Evolutionary conservation across 2,888 invertebrate genomes (phyloP).

Genomic region (Zele albiditarsus): DNA sequence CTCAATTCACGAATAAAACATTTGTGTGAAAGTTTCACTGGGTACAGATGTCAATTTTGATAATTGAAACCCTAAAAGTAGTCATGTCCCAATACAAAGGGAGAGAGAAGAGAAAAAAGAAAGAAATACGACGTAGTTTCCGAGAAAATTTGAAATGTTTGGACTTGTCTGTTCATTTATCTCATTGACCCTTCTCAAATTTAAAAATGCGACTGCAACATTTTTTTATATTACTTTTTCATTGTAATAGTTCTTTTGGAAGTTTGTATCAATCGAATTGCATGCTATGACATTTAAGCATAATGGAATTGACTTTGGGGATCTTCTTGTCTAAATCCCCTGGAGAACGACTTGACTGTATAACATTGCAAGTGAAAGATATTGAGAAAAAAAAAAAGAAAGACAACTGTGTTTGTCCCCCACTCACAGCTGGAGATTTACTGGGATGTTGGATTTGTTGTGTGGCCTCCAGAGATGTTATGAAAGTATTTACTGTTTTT

Average conservation of each 20-base stretch:
- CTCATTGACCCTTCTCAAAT: constrained; percentile 48
- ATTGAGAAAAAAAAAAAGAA: constrained; percentile 14
- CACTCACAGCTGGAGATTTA: constrained; percentile 1
- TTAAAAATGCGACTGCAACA: constrained; percentile 40
- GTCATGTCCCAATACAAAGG: constrained; percentile 15
- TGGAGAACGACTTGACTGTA: constrained; percentile 9
- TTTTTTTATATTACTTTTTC: constrained; percentile 14
- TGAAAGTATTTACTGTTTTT: constrained; percentile 5
- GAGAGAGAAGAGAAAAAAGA: too few relatives aligned
- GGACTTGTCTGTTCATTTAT: constrained; percentile 9
- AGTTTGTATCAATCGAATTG: constrained; percentile 53
- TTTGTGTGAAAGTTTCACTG: background rate
- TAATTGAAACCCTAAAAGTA: constrained; percentile 18
- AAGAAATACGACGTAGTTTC: constrained; percentile 6
- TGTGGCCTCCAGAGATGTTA: constrained; percentile 30
- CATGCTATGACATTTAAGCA: constrained; percentile 36
- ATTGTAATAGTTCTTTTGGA: constrained; percentile 14
- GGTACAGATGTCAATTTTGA: background rate
- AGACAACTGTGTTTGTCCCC: constrained; percentile 32
- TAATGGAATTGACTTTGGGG: constrained; percentile 56
- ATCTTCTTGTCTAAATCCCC: constrained; percentile 27
- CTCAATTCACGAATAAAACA: too few relatives aligned
- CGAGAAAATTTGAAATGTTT: constrained; percentile 19
- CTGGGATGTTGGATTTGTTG: constrained; percentile 18
- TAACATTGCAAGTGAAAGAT: constrained; percentile 17